Conservation (phyloP, 2,888 invertebrate species). For the Eumacrocentrus americanus region DNA sequence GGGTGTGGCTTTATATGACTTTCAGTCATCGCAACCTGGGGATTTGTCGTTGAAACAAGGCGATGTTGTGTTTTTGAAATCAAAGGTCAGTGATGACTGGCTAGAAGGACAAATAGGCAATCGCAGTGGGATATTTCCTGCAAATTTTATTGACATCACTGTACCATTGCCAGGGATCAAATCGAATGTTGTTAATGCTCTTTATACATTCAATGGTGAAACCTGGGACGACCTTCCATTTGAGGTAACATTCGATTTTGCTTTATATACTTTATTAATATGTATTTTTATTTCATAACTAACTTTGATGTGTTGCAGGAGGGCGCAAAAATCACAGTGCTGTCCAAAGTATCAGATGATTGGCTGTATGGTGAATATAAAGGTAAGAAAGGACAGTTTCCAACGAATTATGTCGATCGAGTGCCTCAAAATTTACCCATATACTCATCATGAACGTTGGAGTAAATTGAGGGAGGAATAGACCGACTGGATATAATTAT, state of each 20-base stretch:
- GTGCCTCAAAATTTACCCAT: constrained; percentile 62
- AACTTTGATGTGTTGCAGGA: constrained; percentile 60
- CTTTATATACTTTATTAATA: neutral
- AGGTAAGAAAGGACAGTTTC: constrained; percentile 77
- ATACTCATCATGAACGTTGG: constrained; percentile 6
- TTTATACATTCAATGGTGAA: constrained; percentile 76
- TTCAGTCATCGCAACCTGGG: constrained; percentile 74
- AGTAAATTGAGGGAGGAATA: too few relatives aligned
- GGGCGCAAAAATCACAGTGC: constrained; percentile 69
- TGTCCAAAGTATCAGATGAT: constrained; percentile 74
- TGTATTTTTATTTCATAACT: neutral
- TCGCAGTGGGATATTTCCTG: constrained; percentile 81
- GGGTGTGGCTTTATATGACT: constrained; percentile 82
- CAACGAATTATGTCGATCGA: constrained; percentile 75
- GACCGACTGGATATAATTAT: neutral
- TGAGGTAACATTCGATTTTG: constrained; percentile 57
- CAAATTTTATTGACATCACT: constrained; percentile 78
- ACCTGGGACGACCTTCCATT: constrained; percentile 66
- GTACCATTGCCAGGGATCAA: constrained; percentile 67
- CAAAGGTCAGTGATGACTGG: constrained; percentile 81
- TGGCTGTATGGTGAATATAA: constrained; percentile 80
- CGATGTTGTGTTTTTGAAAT: constrained; percentile 74
- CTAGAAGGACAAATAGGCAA: constrained; percentile 74
- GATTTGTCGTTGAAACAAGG: constrained; percentile 82
- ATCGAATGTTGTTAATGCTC: constrained; percentile 66